Evolutionary conservation across 2,113 vertebrate species (phyloP), one percentile per base, ranked within the genome.

Genomic region (Paratilapia polleni): DNA sequence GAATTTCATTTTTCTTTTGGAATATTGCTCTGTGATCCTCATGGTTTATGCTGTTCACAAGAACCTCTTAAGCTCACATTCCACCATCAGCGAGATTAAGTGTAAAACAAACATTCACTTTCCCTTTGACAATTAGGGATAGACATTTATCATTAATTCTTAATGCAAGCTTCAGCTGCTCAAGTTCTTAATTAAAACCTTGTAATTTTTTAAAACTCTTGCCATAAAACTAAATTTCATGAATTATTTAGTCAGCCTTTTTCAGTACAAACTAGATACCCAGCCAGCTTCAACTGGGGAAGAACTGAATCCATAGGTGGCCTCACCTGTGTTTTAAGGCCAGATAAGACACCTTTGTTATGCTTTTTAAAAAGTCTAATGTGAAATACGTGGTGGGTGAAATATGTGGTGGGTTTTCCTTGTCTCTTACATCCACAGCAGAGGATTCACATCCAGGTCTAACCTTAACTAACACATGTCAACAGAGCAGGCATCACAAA

Each of bases 131-230:
- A 89, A 81, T 84, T 56, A 85, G 73, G 8, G 74, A 80, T 34
- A 80, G 74, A 88, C 85, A 75, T 75, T 87, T 74, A 81, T 81
- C 85, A 87, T 87, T 61, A 79, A 90, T 83, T 87, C 15, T 81
- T 60, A 87, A 92, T 78, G 58, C 79, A 38, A 4, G 66, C 87
- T 83, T 87, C 87, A 78, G 22, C 52, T 54, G 68, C 77, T 84
- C 76, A 77, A n/a, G 54, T 57, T 86, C 84, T 88, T 90, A 62
- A 91, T 93, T 93, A 92, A 83, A 89, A 87, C 38, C 84, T 54
- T 76, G 77, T 83, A 24, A 81, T 94, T 85, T 81, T 88, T 90
- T 74, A 6, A 81, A 81, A 58, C 64, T 81, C 80, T 49, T 74
- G 70, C 74, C 58, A 82, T 80, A 26, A 89, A 87, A 81, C 82